Base-by-base conservation (phyloP, 2,797 vertebrate genomes). In the Esox masquinongy region DNA sequence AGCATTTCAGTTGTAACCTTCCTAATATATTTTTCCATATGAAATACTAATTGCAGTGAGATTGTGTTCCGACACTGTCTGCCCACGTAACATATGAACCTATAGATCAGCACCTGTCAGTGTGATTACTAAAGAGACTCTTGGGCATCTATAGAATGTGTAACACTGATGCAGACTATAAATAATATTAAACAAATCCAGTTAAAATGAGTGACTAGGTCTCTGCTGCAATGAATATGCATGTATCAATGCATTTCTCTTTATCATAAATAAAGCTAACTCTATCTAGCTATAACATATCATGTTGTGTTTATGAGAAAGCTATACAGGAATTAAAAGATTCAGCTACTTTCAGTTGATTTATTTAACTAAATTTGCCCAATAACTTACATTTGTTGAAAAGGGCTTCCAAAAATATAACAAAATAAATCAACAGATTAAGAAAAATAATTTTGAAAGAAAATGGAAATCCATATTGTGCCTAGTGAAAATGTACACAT, bases 311-410 rank as follows among this genome's bases (percentile, higher is more conserved):
- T 63, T 16, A 63, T 22, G 22, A 3, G 5, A 12, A 39, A 39
- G 36, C 36, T 39, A 6, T 6, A 6, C 5, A 47, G 47, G 17
- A 56, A 14, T 74, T 49, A 34, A 36, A 69, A 68, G 34, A 72
- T 29, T n/a, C 9, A 74, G 16, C 22, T 68, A 6, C 39, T 68
- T 94, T 93, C 91, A 93, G 91, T 92, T 88, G 93, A 94, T 95
- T 93, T 94, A 92, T 95, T 93, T 90, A 89, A 88, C 91, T 92
- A 94, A 94, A 93, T 92, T 92, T 91, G 91, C 90, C 94, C 89
- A 86, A 93, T 94, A 94, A 94, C 93, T 94, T 93, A 94, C 93
- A 93, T 90, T 89, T 92, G 91, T 92, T 92, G 90, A 94, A n/a
- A 70, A 31, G 34, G 92, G 93, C 92, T 91, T 90, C 88, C 86